These are phyloP conservation scores for Myotis planiceps DNA, from an alignment of 2,797 vertebrate species.

Conservation along the genomic window DNA sequence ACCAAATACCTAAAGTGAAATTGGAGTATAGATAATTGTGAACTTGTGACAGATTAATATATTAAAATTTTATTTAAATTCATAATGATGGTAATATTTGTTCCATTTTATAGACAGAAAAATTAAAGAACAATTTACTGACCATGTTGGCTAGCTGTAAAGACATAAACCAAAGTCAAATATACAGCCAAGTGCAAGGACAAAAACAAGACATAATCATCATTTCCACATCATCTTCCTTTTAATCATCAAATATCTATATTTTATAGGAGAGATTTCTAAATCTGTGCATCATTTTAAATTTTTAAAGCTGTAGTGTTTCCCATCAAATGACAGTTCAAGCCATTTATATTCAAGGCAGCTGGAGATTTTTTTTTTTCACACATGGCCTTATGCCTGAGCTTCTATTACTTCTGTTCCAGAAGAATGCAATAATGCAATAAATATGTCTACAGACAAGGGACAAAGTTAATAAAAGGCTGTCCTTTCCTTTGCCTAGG, in stretches of 20 bases:
- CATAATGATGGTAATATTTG: not conserved
- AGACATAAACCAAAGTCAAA: constrained; percentile 1
- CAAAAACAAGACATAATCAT: not conserved
- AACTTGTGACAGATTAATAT: not conserved
- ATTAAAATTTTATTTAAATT: constrained; percentile 1
- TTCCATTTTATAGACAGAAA: not conserved
- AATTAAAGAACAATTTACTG: constrained; percentile 27
- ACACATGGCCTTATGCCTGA: constrained; percentile 71
- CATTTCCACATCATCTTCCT: not conserved
- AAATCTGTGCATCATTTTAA: constrained; percentile 41
- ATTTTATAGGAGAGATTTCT: constrained; percentile 14
- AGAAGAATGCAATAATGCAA: constrained; percentile 85
- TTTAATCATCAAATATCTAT: not conserved
- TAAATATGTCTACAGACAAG: constrained; percentile 85
- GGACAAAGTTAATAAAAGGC: constrained; percentile 86
- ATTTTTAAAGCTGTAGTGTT: constrained; percentile 61
- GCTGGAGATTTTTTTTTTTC: constrained; percentile 49
- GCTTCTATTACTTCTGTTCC: constrained; percentile 85
- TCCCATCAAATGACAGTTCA: constrained; percentile 69
- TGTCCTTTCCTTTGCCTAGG: constrained; percentile 82
- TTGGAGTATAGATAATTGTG: not conserved
- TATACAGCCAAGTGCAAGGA: not conserved
- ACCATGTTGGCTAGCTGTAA: not conserved
- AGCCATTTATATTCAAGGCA: constrained; percentile 74
- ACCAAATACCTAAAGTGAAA: not conserved